A percentile compares a stretch with the other conserved stretches of the same genome.
Evolutionary conservation across 2,113 vertebrate species (phyloP).

Genomic region (Reinhardtius hippoglossoides): DNA sequence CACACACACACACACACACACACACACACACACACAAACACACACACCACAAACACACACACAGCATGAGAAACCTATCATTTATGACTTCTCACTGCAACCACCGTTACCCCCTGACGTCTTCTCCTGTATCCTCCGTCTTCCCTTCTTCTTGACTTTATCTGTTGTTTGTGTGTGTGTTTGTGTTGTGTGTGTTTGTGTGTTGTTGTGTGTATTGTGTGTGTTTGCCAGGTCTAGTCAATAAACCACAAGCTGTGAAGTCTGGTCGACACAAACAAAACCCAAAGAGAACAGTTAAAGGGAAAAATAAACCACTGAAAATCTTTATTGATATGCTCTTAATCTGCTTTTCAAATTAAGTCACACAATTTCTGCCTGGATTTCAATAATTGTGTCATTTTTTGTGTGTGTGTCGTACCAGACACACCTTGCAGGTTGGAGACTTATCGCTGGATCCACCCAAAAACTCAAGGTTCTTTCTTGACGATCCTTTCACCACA

Average conservation of each 20-base stretch:
- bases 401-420: no score
- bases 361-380: background rate
- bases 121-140: background rate
- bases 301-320: background rate
- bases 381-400: background rate
- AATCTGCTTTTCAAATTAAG: no score
- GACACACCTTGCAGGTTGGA: no score
- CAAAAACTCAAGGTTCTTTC: no score
- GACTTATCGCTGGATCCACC: no score
- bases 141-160: background rate
- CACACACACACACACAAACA: conserved; percentile 1
- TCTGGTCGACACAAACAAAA: conserved; percentile 1
- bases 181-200: background rate
- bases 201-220: background rate
- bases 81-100: conserved; percentile 29
- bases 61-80: background rate
- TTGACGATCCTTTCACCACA: no score
- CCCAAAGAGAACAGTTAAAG: background rate
- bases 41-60: conserved; percentile 20
- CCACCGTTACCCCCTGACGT: conserved; percentile 26
- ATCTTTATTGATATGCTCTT: background rate
- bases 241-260: conserved; percentile 18
- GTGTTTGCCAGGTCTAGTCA: background rate
- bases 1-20: conserved; percentile 24
- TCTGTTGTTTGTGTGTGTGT: conserved; percentile 2